phyloP scores from a whole-genome alignment of 2,888 invertebrate genomes.

The Yponomeuta sedellus region DNA sequence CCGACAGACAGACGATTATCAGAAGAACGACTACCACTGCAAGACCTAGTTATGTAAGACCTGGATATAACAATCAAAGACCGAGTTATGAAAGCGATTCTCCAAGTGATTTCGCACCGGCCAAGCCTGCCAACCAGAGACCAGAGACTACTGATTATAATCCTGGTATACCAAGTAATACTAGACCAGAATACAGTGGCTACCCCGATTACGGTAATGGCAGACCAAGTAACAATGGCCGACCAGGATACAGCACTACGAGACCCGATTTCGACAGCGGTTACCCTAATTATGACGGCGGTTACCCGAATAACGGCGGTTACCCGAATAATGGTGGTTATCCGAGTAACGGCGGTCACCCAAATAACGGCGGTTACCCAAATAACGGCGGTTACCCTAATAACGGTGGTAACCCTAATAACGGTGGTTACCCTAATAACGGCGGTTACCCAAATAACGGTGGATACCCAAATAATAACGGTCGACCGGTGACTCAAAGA shows the following conservation, averaged over 20 bases:
- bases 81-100: background rate
- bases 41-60: background rate
- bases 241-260: background rate
- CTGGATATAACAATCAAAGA: constrained; percentile 1
- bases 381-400: constrained; percentile 16
- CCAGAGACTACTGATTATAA: background rate
- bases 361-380: background rate
- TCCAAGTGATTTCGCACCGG: background rate
- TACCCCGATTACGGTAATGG: background rate
- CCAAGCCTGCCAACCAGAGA: constrained; percentile 5
- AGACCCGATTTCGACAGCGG: background rate
- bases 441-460: constrained; percentile 11
- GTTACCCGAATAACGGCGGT: constrained; percentile 8
- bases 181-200: constrained; percentile 8
- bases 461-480: background rate
- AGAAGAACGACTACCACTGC: background rate
- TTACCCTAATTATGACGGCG: background rate
- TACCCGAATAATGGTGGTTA: constrained; percentile 4
- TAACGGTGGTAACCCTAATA: constrained; percentile 21
- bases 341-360: no score
- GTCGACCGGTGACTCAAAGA: constrained; percentile 30
- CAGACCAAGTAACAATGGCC: constrained; percentile 11
- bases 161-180: background rate
- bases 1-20: background rate
- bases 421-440: constrained; percentile 18